These are phyloP conservation scores for Otus sunia DNA, from an alignment of 2,113 vertebrate genomes.

Conservation along the genomic window DNA sequence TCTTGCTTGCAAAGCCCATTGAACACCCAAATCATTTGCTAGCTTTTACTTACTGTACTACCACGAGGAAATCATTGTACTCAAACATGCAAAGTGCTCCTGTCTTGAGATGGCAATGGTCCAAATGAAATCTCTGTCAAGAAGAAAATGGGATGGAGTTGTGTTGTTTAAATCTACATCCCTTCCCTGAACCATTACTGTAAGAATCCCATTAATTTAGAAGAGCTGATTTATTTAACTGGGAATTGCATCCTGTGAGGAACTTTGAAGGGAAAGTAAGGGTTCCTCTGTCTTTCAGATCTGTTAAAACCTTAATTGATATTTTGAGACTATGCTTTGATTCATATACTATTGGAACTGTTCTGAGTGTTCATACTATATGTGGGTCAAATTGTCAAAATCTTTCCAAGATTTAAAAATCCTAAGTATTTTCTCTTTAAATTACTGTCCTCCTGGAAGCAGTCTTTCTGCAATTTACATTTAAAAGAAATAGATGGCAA, in stretches of 20 bases:
- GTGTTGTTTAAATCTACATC: not conserved
- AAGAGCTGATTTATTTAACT: not conserved
- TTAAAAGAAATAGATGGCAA: not conserved
- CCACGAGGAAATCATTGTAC: not conserved
- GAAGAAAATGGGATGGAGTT: not conserved
- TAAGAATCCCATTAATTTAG: not conserved
- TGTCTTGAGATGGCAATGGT: not conserved
- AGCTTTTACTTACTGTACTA: conserved; percentile 3
- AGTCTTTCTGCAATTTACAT: not conserved
- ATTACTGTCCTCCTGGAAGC: not conserved
- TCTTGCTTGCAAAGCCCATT: not conserved
- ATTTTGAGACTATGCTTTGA: not conserved
- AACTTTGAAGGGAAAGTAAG: not conserved
- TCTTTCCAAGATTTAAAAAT: not conserved
- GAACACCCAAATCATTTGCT: not conserved
- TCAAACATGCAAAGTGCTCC: not conserved
- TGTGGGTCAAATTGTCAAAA: not conserved
- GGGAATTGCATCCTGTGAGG: not conserved
- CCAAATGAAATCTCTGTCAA: not conserved
- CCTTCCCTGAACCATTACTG: not conserved
- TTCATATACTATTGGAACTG: not conserved
- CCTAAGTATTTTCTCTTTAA: not conserved
- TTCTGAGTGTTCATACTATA: not conserved
- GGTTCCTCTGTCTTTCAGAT: not conserved
- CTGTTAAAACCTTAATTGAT: not conserved